These are phyloP conservation scores for Cathartes aura DNA, from an alignment of 2,113 vertebrate genomes.

Conservation along the genomic window DNA sequence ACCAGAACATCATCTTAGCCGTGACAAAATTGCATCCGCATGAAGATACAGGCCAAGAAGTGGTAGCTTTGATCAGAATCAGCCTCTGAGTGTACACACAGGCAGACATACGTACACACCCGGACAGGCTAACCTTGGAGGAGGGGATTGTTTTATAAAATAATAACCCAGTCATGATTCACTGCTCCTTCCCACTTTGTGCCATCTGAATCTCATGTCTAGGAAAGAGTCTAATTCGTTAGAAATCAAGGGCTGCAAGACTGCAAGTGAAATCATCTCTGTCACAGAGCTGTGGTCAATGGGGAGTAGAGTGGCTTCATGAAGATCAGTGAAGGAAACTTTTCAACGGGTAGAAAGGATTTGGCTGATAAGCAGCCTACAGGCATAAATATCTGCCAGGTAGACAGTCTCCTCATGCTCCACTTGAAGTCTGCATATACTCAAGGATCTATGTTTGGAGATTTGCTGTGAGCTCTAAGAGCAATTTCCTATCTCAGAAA, in stretches of 20 bases:
- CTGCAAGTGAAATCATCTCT: neutral
- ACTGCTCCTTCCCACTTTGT: neutral
- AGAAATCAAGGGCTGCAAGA: neutral
- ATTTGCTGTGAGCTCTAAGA: neutral
- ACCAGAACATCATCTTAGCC: neutral
- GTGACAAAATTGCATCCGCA: neutral
- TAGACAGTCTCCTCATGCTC: neutral
- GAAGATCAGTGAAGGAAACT: neutral
- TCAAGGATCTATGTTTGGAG: neutral
- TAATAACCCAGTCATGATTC: neutral
- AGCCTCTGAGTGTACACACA: neutral
- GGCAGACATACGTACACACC: neutral
- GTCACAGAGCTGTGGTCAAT: no score
- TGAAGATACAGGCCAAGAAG: neutral
- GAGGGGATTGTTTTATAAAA: neutral
- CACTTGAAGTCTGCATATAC: neutral
- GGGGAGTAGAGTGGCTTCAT: neutral
- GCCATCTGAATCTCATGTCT: neutral
- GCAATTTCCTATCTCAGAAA: neutral
- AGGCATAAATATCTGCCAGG: neutral
- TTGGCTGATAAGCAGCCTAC: neutral
- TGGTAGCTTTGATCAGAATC: slow-evolving; percentile 7
- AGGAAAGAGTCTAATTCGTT: neutral
- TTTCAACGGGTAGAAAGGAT: neutral
- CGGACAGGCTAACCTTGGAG: neutral